Evolutionary conservation across 2,888 invertebrate species (phyloP).

Genomic region (Sarcophaga rosellei): DNA sequence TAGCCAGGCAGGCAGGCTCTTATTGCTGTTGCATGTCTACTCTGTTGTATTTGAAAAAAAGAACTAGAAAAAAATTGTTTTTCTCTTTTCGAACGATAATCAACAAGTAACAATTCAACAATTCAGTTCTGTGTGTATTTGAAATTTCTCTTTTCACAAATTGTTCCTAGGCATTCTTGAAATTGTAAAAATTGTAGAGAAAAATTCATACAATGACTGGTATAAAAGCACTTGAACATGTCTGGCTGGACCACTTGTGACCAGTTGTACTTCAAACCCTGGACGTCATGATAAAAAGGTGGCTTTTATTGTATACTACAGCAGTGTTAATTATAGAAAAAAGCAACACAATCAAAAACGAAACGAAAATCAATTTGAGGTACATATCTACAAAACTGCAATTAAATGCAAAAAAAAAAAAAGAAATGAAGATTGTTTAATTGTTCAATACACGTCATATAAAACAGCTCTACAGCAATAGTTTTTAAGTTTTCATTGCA

Average conservation of each 20-base stretch:
- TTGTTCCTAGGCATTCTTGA: not conserved
- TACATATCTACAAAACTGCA: not conserved
- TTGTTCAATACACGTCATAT: too few species aligned
- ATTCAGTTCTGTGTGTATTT: conserved; percentile 20
- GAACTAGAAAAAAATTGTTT: not conserved
- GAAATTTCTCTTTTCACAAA: not conserved
- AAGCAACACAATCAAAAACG: not conserved
- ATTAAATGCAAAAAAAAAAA: not conserved
- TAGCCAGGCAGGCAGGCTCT: not conserved
- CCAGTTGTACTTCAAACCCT: conserved; percentile 16
- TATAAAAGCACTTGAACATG: conserved; percentile 62
- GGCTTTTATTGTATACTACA: not conserved
- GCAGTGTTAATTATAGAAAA: not conserved
- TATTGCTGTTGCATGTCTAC: not conserved
- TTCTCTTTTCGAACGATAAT: conserved; percentile 14
- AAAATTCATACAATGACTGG: conserved; percentile 30
- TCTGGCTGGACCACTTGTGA: conserved; percentile 64
- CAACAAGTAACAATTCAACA: conserved; percentile 53
- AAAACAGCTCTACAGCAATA: too few species aligned
- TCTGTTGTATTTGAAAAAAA: not conserved
- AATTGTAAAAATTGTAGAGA: conserved; percentile 19
- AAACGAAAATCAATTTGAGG: not conserved
- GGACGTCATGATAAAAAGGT: conserved; percentile 19
- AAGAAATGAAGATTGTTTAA: too few species aligned
- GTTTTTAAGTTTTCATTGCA: too few species aligned